Evolutionary conservation across 2,888 invertebrate species (phyloP).

Genomic region (Seira musarum): DNA sequence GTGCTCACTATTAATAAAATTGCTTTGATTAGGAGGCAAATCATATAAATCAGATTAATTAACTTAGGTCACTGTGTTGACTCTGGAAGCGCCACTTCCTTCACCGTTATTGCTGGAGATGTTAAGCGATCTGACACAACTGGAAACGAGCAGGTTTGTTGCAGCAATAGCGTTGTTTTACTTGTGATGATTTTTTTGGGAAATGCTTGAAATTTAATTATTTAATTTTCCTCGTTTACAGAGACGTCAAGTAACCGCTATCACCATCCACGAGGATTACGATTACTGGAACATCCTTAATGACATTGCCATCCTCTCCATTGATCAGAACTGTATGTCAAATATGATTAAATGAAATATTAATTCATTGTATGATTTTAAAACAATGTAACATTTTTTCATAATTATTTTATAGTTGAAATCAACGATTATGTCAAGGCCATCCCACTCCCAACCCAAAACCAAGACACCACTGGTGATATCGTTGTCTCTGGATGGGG

Average conservation of each 20-base stretch:
- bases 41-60: too few species aligned
- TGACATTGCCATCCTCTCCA: conserved; percentile 31
- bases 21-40: too few species aligned
- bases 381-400: not conserved
- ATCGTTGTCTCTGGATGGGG: conserved; percentile 21
- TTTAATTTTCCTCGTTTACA: not conserved
- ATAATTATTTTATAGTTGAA: not conserved
- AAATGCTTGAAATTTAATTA: too few species aligned
- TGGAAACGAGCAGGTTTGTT: conserved; percentile 18
- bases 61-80: conserved; percentile 28
- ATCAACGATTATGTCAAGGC: conserved; percentile 14
- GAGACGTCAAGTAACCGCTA: conserved; percentile 4
- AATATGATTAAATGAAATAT: not conserved
- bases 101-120: conserved; percentile 31
- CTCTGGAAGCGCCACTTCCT: not conserved
- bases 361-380: not conserved
- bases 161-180: too few species aligned
- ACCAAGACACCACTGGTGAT: not conserved
- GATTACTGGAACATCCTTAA: not conserved
- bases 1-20: too few species aligned
- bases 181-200: too few species aligned
- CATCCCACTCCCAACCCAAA: conserved; percentile 12
- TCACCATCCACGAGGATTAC: conserved; percentile 28
- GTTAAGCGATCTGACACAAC: conserved; percentile 15
- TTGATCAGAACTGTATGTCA: conserved; percentile 9